phyloP scores from a whole-genome alignment of 2,888 invertebrate species.

The Strigamia crassipes region DNA sequence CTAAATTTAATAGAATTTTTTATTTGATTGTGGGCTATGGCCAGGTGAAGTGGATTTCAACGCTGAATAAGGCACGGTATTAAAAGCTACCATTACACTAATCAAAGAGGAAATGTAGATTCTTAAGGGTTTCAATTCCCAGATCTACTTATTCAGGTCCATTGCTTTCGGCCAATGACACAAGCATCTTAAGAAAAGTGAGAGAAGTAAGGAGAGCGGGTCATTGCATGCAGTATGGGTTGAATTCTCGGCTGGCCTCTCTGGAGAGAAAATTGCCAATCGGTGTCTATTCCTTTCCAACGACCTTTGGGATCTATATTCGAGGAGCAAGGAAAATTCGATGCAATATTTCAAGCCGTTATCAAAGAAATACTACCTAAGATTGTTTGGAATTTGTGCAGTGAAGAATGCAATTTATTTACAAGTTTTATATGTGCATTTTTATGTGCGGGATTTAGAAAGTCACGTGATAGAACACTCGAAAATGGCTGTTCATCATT shows the following conservation, averaged over 20 bases:
- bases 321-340: conserved; percentile 22
- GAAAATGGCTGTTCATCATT: neutral
- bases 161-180: conserved; percentile 30
- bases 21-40: neutral
- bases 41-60: neutral
- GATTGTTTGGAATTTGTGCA: conserved; percentile 9
- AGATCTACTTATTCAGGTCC: conserved; percentile 23
- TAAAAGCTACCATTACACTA: conserved; percentile 25
- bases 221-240: conserved; percentile 13
- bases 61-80: neutral
- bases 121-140: neutral
- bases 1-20: neutral
- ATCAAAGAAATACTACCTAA: conserved; percentile 17
- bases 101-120: conserved; percentile 27
- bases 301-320: conserved; percentile 27
- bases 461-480: neutral
- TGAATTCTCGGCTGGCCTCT: conserved; percentile 20
- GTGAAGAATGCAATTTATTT: conserved; percentile 1
- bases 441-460: neutral
- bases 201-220: conserved; percentile 23
- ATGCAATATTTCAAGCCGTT: conserved; percentile 26
- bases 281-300: conserved; percentile 26
- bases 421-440: neutral
- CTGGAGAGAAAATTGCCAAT: conserved; percentile 27
- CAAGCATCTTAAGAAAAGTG: conserved; percentile 23